Percentiles rank a stretch among this genome's conserved stretches.
phyloP scores from a whole-genome alignment of 2,113 vertebrate species.

The Muscicapa adusta region DNA sequence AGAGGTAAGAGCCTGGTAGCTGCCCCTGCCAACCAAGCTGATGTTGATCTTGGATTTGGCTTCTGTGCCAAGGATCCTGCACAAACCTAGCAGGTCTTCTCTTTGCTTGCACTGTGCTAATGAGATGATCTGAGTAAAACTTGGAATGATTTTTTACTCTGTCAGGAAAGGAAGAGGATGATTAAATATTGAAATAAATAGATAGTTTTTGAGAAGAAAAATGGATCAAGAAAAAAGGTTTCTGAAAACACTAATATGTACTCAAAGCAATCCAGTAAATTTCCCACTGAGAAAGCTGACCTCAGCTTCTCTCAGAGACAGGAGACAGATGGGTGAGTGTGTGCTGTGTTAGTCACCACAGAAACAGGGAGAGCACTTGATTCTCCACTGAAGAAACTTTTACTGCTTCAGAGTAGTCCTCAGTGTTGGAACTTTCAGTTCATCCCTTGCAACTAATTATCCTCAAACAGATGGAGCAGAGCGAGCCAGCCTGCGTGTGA shows the following conservation, averaged over 20 bases:
- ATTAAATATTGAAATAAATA: constrained; percentile 52
- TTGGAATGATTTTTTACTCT: background rate
- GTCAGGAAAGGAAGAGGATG: constrained; percentile 6
- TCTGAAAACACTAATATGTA: constrained; percentile 28
- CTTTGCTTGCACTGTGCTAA: background rate
- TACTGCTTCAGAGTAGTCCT: background rate
- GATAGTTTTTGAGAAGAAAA: constrained; percentile 20
- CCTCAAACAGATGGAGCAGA: constrained; percentile 26
- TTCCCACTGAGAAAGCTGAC: constrained; percentile 64
- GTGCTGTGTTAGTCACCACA: constrained; percentile 60
- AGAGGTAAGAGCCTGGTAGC: background rate
- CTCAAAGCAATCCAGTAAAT: constrained; percentile 43
- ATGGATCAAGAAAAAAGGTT: constrained; percentile 27
- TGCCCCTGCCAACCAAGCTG: background rate
- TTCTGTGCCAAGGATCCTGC: background rate
- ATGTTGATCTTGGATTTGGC: background rate
- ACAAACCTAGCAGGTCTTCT: background rate
- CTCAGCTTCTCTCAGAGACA: constrained; percentile 45
- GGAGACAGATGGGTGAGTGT: constrained; percentile 62
- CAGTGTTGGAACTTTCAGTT: background rate
- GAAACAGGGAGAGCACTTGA: constrained; percentile 7
- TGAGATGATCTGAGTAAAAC: background rate
- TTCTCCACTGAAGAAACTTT: constrained; percentile 29
- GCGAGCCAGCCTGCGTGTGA: fast-evolving
- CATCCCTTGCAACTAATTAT: constrained; percentile 24